Conservation (phyloP, 2,888 invertebrate species). For the Archips crataeganus region DNA sequence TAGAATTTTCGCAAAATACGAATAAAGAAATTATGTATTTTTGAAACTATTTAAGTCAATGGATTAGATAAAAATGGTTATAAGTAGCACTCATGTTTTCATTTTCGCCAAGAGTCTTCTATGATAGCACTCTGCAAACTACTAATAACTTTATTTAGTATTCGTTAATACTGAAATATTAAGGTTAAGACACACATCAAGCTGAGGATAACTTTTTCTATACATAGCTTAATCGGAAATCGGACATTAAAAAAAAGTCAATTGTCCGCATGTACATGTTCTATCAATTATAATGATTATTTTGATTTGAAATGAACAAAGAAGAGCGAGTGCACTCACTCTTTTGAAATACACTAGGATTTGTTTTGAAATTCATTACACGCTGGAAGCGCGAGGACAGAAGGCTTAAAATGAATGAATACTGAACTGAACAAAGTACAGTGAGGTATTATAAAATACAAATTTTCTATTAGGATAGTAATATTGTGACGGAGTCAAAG, state of each 20-base stretch:
- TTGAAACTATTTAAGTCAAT: too few species aligned
- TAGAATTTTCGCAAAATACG: too few species aligned
- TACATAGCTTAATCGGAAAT: conserved; percentile 10
- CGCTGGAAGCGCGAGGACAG: conserved; percentile 1
- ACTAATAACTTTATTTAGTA: conserved; percentile 6
- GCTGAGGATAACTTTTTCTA: conserved; percentile 3
- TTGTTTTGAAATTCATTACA: background rate
- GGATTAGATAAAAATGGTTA: too few species aligned
- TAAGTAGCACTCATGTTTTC: too few species aligned
- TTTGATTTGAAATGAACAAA: background rate
- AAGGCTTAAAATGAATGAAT: conserved; percentile 4
- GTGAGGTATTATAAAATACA: conserved; percentile 5
- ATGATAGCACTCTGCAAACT: conserved; percentile 4
- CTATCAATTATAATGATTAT: background rate
- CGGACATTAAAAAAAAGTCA: background rate
- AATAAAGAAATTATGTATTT: too few species aligned
- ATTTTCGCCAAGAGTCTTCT: background rate
- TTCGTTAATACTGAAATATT: conserved; percentile 31
- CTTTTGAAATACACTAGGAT: background rate
- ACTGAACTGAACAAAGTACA: conserved; percentile 17
- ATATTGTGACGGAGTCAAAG: conserved; percentile 12
- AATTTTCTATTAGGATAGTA: background rate
- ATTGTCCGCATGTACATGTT: background rate
- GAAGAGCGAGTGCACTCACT: background rate
- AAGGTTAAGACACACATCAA: conserved; percentile 11